Percentiles rank a stretch among this genome's conserved stretches.
Conservation (phyloP, 2,888 invertebrate species). For the Oscheius myriophilus region DNA sequence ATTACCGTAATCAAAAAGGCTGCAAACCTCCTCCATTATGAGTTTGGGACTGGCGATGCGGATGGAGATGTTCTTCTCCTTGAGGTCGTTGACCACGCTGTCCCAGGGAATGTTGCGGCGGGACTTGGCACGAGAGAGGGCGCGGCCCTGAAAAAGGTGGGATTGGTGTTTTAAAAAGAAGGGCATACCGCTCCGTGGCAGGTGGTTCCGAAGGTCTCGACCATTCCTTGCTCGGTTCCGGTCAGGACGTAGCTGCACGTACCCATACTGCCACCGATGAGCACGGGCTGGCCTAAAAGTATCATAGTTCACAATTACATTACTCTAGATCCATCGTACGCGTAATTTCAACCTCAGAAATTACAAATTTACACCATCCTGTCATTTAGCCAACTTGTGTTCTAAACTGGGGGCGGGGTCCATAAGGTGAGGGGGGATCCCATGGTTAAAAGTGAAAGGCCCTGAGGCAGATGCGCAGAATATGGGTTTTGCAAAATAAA, state of each 20-base stretch:
- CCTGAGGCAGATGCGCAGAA: too few relatives aligned
- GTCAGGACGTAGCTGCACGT: slow-evolving; percentile 99
- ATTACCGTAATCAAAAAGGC: too few relatives aligned
- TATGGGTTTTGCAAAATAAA: too few relatives aligned
- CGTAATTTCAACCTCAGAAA: too few relatives aligned
- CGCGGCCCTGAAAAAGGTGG: slow-evolving; percentile 81
- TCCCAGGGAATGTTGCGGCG: slow-evolving; percentile 92
- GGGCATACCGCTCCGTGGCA: slow-evolving; percentile 95
- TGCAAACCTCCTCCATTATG: slow-evolving; percentile 89
- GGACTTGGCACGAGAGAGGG: slow-evolving; percentile 94
- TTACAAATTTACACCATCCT: too few relatives aligned
- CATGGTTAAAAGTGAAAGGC: too few relatives aligned
- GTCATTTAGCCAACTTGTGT: too few relatives aligned
- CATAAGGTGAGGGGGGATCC: too few relatives aligned
- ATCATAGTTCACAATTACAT: neutral
- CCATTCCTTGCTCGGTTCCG: slow-evolving; percentile 94
- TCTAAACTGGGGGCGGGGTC: too few relatives aligned
- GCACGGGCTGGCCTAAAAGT: slow-evolving; percentile 89
- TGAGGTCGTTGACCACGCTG: slow-evolving; percentile 85
- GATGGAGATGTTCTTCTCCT: slow-evolving; percentile 79
- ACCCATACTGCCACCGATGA: slow-evolving; percentile 99
- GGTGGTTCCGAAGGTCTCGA: slow-evolving; percentile 98
- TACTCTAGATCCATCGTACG: too few relatives aligned
- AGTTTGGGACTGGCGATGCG: slow-evolving; percentile 97
- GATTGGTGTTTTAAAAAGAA: neutral